A percentile compares a stretch with the other conserved stretches of the same genome.
Evolutionary conservation across 2,113 vertebrate species (phyloP).

Genomic region (Microcebus murinus): DNA sequence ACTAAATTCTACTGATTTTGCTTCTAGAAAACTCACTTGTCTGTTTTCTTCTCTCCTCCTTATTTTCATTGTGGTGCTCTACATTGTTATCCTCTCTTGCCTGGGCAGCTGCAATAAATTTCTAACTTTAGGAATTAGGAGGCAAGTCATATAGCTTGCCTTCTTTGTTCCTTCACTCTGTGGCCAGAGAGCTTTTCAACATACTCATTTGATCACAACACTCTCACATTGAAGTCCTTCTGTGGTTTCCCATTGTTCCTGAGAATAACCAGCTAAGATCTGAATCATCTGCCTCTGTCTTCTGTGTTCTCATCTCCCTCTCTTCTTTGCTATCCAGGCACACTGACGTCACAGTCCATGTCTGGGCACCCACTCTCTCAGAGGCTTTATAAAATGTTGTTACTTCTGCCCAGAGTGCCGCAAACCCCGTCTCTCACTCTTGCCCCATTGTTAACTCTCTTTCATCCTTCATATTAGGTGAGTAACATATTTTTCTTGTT

Average conservation of each 20-base stretch:
- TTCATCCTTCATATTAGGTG: background rate
- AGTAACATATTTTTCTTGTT: background rate
- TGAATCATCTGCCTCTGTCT: background rate
- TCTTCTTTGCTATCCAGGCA: background rate
- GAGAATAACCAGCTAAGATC: too few species aligned
- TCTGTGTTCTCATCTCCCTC: background rate
- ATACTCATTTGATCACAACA: rapidly evolving
- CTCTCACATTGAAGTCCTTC: background rate
- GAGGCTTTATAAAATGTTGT: background rate
- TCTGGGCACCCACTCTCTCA: background rate
- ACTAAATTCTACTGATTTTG: background rate
- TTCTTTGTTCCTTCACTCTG: background rate
- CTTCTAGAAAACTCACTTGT: background rate
- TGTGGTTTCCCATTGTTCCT: background rate
- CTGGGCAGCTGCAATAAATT: background rate
- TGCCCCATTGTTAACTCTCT: rapidly evolving
- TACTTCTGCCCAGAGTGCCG: background rate
- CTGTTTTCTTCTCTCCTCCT: background rate
- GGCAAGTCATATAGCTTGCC: too few species aligned
- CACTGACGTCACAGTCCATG: background rate
- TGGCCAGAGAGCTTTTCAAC: background rate
- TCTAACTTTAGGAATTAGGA: too few species aligned
- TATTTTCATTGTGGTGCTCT: rapidly evolving
- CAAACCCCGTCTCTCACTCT: too few species aligned
- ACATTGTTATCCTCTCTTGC: background rate